A percentile compares a stretch with the other conserved stretches of the same genome.
Conservation (phyloP, 2,888 invertebrate genomes). For the Chaitophorus viminalis region DNA sequence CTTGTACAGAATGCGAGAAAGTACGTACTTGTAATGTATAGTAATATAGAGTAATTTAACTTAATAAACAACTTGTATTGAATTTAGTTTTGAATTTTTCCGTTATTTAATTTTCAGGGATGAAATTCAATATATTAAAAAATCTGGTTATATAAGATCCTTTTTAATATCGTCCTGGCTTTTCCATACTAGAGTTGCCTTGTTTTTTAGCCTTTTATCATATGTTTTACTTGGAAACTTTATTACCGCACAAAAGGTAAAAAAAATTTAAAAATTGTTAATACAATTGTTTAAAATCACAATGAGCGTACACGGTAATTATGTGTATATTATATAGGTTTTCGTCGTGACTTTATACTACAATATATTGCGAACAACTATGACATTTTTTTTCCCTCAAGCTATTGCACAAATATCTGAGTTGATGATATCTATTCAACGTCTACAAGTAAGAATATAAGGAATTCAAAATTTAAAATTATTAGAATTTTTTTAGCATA, state of each 20-base stretch:
- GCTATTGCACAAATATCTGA: slow-evolving; percentile 84
- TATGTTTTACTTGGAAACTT: slow-evolving; percentile 75
- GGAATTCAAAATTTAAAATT: background rate
- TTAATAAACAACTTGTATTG: no score
- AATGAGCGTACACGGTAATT: no score
- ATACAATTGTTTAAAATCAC: no score
- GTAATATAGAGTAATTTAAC: no score
- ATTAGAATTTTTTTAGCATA: background rate
- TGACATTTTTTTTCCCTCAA: slow-evolving; percentile 89
- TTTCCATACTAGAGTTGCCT: slow-evolving; percentile 82
- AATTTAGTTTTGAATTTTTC: no score
- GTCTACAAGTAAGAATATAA: slow-evolving; percentile 70
- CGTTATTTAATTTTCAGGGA: slow-evolving; percentile 69
- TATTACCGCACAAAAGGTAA: slow-evolving; percentile 79
- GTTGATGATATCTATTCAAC: slow-evolving; percentile 78
- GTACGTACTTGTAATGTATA: slow-evolving; percentile 72
- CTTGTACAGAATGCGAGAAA: slow-evolving; percentile 78
- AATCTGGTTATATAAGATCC: slow-evolving; percentile 77
- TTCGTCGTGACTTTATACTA: slow-evolving; percentile 90
- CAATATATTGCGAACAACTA: slow-evolving; percentile 83
- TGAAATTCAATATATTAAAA: slow-evolving; percentile 77
- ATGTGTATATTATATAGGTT: slow-evolving; percentile 66
- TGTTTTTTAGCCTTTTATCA: slow-evolving; percentile 79
- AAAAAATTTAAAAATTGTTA: slow-evolving; percentile 61
- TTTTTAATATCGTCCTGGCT: slow-evolving; percentile 80